Evolutionary conservation across 2,797 vertebrate genomes (phyloP), one percentile per base, ranked within the genome.

Genomic region (Microctenopoma steveboyesi): DNA sequence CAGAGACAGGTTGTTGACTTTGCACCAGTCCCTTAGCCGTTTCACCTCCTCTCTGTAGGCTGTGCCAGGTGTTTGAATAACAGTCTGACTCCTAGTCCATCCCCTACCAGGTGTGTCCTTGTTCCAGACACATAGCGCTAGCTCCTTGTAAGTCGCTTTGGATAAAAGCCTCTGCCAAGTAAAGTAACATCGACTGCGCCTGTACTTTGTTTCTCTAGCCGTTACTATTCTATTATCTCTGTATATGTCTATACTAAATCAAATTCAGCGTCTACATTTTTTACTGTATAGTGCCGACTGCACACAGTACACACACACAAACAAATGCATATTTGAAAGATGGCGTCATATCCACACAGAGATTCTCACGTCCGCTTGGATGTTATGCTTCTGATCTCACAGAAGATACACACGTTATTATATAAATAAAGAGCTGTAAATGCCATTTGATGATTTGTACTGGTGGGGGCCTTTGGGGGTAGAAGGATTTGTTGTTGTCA

Each of bases 341-440:
- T 28, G 28, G 48, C 27, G 49, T 58, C 62, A 60, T 16, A 25
- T 40, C 22, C 45, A 56, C 6, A 64, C 3, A 30, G 15, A 28
- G 12, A 28, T 10, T 39, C 33, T 45, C 30, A 53, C 25, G 11
- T 25, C 30, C 33, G n/a, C 39, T 56, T 16, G 45, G 52, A 46
- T 47, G 30, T 45, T 47, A 43, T 45, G 56, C 35, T 39, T 10
- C 37, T 12, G 37, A 39, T 39, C 42, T 39, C 37, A 55, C 60
- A 54, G 52, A 69, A 46, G 48, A 47, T 27, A 4, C n/a, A 54
- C 33, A 6, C 37, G 11, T 22, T 48, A 46, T 18, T 73, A 15
- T 18, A 58, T 33, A 73, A 66, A 69, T 66, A 52, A 60, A 45
- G 28, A 48, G 39, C 14, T 49, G 43, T 33, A 46, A 61, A 43